A percentile compares a stretch with the other conserved stretches of the same genome.
phyloP scores from a whole-genome alignment of 2,797 vertebrate species.

The Numenius phaeopus region DNA sequence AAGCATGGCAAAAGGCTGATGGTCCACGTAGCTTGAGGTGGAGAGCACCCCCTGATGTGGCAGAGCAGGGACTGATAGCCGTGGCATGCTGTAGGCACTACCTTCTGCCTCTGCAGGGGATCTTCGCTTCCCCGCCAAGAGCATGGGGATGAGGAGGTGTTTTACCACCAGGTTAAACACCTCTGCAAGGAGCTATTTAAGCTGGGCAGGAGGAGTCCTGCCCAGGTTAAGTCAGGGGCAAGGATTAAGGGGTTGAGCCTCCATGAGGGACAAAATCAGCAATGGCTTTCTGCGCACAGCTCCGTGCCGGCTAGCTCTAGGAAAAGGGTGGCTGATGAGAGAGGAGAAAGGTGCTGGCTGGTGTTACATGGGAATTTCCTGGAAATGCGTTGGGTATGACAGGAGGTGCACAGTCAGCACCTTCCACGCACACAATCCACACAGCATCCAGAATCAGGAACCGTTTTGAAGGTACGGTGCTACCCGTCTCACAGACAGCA shows the following conservation, averaged over 20 bases:
- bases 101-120: not conserved
- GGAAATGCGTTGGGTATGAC: not conserved
- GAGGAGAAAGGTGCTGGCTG: not conserved
- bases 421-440: not conserved
- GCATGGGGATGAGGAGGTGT: not conserved
- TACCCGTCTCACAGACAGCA: fast-evolving
- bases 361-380: not conserved
- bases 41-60: fast-evolving
- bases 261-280: not conserved
- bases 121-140: fast-evolving
- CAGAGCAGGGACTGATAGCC: fast-evolving
- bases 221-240: not conserved
- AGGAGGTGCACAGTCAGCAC: not conserved
- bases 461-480: fast-evolving
- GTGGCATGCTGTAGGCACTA: fast-evolving
- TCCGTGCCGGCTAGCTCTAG: fast-evolving
- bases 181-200: not conserved
- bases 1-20: not conserved
- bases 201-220: not conserved
- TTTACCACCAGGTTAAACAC: not conserved
- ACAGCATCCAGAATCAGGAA: not conserved
- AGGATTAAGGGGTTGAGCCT: not conserved
- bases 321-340: not conserved
- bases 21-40: fast-evolving
- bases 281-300: not conserved